Conservation (phyloP, 2,113 vertebrate species). For the Scomber scombrus region DNA sequence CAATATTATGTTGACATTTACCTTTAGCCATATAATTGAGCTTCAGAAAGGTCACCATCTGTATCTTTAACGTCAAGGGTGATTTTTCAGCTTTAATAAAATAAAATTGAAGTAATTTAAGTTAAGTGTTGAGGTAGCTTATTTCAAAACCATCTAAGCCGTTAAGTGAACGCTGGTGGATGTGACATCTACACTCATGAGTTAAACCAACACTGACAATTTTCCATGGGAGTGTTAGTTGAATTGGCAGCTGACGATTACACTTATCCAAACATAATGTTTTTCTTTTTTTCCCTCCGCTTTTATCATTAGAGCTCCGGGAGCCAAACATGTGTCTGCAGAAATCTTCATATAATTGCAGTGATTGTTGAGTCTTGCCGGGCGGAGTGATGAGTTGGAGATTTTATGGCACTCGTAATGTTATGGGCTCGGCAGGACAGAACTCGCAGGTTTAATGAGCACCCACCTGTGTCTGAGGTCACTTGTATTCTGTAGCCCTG, state of each 20-base stretch:
- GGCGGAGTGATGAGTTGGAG: conserved; percentile 24
- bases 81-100: no score
- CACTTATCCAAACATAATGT: conserved; percentile 28
- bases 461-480: conserved; percentile 90
- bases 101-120: no score
- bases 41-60: no score
- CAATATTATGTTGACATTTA: no score
- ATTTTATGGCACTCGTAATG: conserved; percentile 55
- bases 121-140: neutral
- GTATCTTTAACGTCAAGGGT: no score
- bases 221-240: neutral
- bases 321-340: conserved; percentile 42
- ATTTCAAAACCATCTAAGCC: neutral
- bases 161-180: neutral
- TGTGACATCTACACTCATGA: neutral
- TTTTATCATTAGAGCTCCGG: conserved; percentile 37
- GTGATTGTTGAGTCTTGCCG: conserved; percentile 42
- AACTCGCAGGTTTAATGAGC: conserved; percentile 41
- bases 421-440: conserved; percentile 39
- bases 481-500: conserved; percentile 93
- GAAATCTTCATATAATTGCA: conserved; percentile 33
- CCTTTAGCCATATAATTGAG: no score
- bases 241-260: neutral
- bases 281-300: neutral
- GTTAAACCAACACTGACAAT: neutral